Base-by-base conservation (phyloP, 1,140 invertebrate species). In the Zaprionus nigranus region DNA sequence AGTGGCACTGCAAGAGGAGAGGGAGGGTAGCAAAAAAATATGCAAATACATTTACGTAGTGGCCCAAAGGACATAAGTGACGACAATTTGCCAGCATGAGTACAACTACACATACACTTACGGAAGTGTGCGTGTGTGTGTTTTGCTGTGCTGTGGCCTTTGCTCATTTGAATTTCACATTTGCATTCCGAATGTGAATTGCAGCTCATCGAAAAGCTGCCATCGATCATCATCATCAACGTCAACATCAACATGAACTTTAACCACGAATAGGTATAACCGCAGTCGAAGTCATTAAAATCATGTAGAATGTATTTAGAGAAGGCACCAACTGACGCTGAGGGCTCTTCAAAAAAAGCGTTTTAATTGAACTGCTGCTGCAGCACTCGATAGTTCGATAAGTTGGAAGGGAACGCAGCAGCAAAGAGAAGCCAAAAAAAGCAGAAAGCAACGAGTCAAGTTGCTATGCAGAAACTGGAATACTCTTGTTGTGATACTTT, bases 1-100 rank as follows among this genome's bases (percentile, higher is more conserved):
- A 40, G 17, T 57, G 59, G 34, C 70, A 49, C 34, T 38, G 5
- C n/a, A n/a, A n/a, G n/a, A n/a, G 30, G 20, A 28, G 20, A 60
- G 34, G 62, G 65, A 12, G 28, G 61, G 51, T 24, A 56, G 61
- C 63, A 81, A 72, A 81, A 81, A 87, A 87, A 87, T 88, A 87
- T 87, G 85, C 78, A 88, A 88, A 88, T 88, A 74, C 65, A 73
- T 81, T 87, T 87, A 70, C 61, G 70, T 74, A 78, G 62, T 66
- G 64, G 46, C 66, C 53, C 66, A 75, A 71, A 79, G 64, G 62
- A 79, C 84, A 79, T 84, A 90, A 88, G 84, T 90, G 85, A 81
- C 75, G 81, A 90, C 85, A 88, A 88, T 88, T 88, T 88, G 78
- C 60, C 60, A 75, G 77, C 71, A 88, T 57, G 70, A 68, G 70